Evolutionary conservation across 1,140 invertebrate species (phyloP), one percentile per base, ranked within the genome.

Genomic region (Forficula auricularia): DNA sequence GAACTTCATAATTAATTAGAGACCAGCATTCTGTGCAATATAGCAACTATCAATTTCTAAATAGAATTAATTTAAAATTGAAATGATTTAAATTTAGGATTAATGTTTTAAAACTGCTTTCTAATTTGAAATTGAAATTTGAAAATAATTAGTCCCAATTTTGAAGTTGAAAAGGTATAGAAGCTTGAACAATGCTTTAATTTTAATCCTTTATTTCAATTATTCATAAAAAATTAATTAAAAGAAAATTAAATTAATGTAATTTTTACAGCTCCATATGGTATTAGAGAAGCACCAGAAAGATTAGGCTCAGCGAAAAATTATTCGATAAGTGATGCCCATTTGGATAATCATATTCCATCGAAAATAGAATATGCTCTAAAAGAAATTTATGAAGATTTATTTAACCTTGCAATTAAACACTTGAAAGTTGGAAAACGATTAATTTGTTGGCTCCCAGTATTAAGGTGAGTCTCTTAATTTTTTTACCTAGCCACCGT

Each of bases 381-480:
- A 42, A 66, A 73, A 2, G 73, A 86, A 48, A 77, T 96, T 30
- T 85, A 82, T 52, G 65, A 63, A 37, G 90, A 96, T 65, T 60
- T 97, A 15, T 61, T 97, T 10, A 65, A 72, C 47, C 91, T 95
- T 63, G 71, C 84, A 3, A 79, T 78, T 0, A 70, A 65, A 46
- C 77, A 84, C 65, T 66, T 97, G 31, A 72, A 65, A 50, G 43
- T 86, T 3, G 70, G 75, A 20, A 80, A 87, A 0, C 63, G 82
- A 51, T 62, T 96, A 12, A 87, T 94, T 0, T 91, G 79, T 64
- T 96, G 90, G 90, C 74, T 91, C 54, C 92, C 92, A 38, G 66
- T 91, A 40, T 79, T 80, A 46, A 73, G 79, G 80, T 82, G 62
- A 56, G 44, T 32, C 31, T n/a, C 8, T n/a, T 32, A 9, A 9